A percentile compares a stretch with the other conserved stretches of the same genome.
phyloP scores from a whole-genome alignment of 2,113 vertebrate species.

The Aegithalos caudatus region DNA sequence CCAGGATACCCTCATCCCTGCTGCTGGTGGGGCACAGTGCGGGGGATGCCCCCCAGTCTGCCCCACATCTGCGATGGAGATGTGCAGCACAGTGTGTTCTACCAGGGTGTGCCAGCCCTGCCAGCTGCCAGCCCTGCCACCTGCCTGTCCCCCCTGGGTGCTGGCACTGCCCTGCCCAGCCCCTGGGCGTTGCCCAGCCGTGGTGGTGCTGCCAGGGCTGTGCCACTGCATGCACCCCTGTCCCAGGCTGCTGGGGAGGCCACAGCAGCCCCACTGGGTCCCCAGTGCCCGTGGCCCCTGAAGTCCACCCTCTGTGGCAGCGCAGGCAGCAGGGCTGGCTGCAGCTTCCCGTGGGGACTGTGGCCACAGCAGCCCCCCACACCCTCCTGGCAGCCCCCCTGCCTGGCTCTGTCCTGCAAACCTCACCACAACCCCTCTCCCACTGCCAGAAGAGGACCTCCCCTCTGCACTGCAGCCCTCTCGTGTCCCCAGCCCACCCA shows the following conservation, averaged over 20 bases:
- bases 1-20: background rate
- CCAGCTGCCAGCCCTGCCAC: background rate
- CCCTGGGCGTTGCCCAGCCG: background rate
- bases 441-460: rapidly evolving
- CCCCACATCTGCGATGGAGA: background rate
- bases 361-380: background rate
- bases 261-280: background rate
- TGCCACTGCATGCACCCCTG: background rate
- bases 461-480: background rate
- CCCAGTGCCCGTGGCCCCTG: rapidly evolving
- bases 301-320: background rate
- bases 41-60: rapidly evolving
- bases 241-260: background rate
- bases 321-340: background rate
- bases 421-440: background rate
- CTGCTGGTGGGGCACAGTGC: background rate
- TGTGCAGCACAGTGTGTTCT: background rate
- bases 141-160: rapidly evolving
- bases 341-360: background rate
- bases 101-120: rapidly evolving
- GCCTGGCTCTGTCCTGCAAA: background rate
- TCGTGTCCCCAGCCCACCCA: background rate
- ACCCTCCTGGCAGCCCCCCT: background rate
- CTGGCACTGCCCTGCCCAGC: background rate
- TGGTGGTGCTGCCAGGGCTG: background rate